Evolutionary conservation across 1,140 invertebrate species (phyloP), one percentile per base, ranked within the genome.

Genomic region (Brachionus calyciflorus): DNA sequence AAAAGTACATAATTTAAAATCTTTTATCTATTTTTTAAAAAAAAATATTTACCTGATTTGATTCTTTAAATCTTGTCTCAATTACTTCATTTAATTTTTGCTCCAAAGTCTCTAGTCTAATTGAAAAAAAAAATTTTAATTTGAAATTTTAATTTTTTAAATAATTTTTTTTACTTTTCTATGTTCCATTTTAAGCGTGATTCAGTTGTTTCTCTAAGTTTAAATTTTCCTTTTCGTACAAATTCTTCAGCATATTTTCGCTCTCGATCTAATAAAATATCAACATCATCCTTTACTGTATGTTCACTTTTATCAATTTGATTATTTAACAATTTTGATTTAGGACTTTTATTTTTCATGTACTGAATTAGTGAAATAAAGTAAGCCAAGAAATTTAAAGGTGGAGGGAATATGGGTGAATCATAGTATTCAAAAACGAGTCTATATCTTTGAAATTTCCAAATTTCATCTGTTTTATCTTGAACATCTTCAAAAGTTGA

Each of bases 341-440:
- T 73, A 5, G 7, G 3, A 9, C 6, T 28, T 51, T 37, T 26
- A 33, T 53, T 73, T 73, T 55, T 73, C 12, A 89, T 80, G 89
- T 91, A 88, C 82, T 93, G 91, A 37, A 91, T 87, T 53, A 93
- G 87, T 86, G 91, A 95, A n/a, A 77, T 41, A 63, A 77, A 44
- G 46, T 77, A 68, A 57, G 57, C 55, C 14, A 68, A 14, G 19
- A 77, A 40, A 40, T 68, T 77, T 19, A 77, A 28, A 28, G 76
- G 76, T 12, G 76, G 76, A 4, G 76, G 76, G n/a, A 77, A 68
- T 40, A 68, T 41, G 28, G 76, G 76, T n/a, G 44, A 49, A 24
- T 68, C 30, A 68, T 68, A 68, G 44, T 37, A 77, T 37, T 77
- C 76, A 24, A 48, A 65, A 28, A 77, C 76, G 21, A 77, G 55